phyloP scores from a whole-genome alignment of 2,888 invertebrate genomes.

The Chloroclysta siterata region DNA sequence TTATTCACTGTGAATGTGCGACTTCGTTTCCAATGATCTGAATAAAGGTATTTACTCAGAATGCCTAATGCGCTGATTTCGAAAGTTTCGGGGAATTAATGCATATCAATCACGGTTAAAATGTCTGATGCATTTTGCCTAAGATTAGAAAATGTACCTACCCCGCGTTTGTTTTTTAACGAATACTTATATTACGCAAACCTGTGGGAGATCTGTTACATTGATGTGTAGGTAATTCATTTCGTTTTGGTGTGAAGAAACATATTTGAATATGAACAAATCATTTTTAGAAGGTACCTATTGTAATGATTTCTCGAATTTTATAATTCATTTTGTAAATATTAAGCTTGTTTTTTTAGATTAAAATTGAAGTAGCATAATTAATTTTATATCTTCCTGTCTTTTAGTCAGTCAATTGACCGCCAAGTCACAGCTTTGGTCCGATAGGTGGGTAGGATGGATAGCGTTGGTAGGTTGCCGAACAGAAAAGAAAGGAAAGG shows the following conservation, averaged over 20 bases:
- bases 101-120: conserved; percentile 17
- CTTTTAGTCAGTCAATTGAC: no score
- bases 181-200: neutral
- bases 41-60: conserved; percentile 34
- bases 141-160: neutral
- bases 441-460: no score
- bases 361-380: no score
- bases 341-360: no score
- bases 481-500: no score
- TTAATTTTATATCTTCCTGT: no score
- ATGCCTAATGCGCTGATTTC: conserved; percentile 37
- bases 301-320: no score
- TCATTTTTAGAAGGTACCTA: neutral
- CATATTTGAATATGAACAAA: conserved; percentile 3
- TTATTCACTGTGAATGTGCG: conserved; percentile 23
- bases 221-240: neutral
- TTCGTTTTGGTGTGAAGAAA: conserved; percentile 16
- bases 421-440: no score
- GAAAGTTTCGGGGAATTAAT: conserved; percentile 39
- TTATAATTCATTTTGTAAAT: no score
- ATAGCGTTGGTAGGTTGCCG: no score
- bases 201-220: neutral
- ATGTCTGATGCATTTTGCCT: conserved; percentile 20
- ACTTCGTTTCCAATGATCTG: conserved; percentile 26
- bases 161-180: neutral